Evolutionary conservation across 1,140 invertebrate genomes (phyloP), one percentile per base, ranked within the genome.

Genomic region (Aphidius gifuensis): DNA sequence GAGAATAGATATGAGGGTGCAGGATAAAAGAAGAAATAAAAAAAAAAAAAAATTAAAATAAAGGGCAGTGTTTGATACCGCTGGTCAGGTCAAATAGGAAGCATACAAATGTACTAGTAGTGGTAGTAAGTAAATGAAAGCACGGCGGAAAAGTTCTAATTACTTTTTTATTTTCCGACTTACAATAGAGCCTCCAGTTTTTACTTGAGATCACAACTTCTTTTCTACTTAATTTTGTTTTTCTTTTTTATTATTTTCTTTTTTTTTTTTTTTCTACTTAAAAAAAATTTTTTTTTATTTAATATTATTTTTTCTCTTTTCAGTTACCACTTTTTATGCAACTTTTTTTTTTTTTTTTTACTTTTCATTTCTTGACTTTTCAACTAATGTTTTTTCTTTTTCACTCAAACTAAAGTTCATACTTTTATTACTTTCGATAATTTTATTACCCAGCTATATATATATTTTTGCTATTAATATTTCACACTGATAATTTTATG

Each of bases 81-180:
- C 23, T 32, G 23, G 23, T 32, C 23, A 32, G 23, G 23, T 32
- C 23, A 32, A 32, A 32, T 32, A 4, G 23, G 4, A 32, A 3
- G 23, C 23, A 32, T 32, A 32, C 23, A 32, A 32, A 32, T 32
- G 23, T 32, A 3, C 2, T 32, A 32, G 4, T 32, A 32, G 23
- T 32, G 2, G 47, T 40, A 50, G 21, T 11, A 23, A 49, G 48
- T 63, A 63, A 63, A 40, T 63, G 56, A 63, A 63, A 63, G 56
- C 39, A 51, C 61, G 61, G 45, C 44, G 49, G 56, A 53, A 63
- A 63, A 63, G 48, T 63, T 63, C 56, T 63, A 63, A 63, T 63
- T 63, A 63, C 61, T 63, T 63, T 63, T 63, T 63, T 63, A 63
- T 63, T 63, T 58, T 44, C 16, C 49, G 61, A 63, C 61, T 63